phyloP scores from a whole-genome alignment of 2,113 vertebrate genomes.

The Pelobates fuscus region DNA sequence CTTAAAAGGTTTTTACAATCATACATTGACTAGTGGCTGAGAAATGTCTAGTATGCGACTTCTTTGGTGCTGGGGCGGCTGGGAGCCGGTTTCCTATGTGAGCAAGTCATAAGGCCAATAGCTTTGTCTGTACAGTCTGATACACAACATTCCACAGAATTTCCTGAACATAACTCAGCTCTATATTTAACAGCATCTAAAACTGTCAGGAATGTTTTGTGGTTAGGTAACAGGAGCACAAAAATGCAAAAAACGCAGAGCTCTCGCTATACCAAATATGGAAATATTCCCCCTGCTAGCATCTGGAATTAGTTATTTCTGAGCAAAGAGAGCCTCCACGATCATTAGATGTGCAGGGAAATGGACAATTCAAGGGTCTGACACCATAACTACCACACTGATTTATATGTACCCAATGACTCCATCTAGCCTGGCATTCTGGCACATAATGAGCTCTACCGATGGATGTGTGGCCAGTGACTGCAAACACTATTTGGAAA shows the following conservation, averaged over 20 bases:
- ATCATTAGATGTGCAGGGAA: too few relatives aligned
- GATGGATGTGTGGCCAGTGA: too few relatives aligned
- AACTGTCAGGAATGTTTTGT: constrained; percentile 96
- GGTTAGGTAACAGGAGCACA: constrained; percentile 89
- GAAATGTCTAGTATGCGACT: constrained; percentile 69
- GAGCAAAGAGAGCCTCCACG: constrained; percentile 57
- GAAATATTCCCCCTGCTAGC: constrained; percentile 88
- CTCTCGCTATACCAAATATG: constrained; percentile 99
- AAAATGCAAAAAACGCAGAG: constrained; percentile 97
- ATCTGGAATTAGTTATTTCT: constrained; percentile 91
- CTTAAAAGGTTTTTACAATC: too few relatives aligned
- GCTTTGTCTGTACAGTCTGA: constrained; percentile 72
- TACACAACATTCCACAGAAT: constrained; percentile 89
- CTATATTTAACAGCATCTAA: constrained; percentile 94
- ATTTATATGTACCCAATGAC: too few relatives aligned
- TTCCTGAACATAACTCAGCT: constrained; percentile 85
- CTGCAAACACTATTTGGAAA: too few relatives aligned
- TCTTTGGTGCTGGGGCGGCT: constrained; percentile 63
- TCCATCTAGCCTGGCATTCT: constrained; percentile 57
- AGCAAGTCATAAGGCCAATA: constrained; percentile 68
- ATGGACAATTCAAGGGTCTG: too few relatives aligned
- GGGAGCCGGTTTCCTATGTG: constrained; percentile 53
- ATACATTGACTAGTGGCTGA: constrained; percentile 56
- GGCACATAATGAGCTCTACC: too few relatives aligned
- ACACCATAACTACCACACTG: too few relatives aligned